Percentiles rank a stretch among this genome's conserved stretches.
These are phyloP conservation scores for Gymnocephalus cernua DNA, from an alignment of 2,113 vertebrate species.

Conservation along the genomic window DNA sequence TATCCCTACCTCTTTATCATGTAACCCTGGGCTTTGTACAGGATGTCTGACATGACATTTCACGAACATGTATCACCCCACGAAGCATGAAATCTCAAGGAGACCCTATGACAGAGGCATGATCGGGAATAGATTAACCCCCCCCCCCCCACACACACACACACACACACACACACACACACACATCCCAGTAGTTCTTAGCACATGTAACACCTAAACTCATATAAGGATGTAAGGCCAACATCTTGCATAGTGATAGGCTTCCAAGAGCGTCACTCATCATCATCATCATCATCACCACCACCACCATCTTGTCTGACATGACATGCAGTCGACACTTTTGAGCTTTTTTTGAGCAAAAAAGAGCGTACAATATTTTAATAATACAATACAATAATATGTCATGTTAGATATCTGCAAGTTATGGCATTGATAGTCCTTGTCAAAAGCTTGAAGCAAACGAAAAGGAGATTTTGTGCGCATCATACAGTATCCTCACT, in stretches of 20 bases:
- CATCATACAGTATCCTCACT: constrained; percentile 18
- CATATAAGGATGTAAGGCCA: constrained; percentile 49
- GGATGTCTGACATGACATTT: constrained; percentile 56
- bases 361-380: neutral
- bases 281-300: constrained; percentile 2
- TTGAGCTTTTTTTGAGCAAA: constrained; percentile 11
- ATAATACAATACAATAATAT: neutral
- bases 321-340: neutral
- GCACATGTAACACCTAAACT: constrained; percentile 17
- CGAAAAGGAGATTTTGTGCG: neutral
- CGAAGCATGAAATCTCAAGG: constrained; percentile 57
- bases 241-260: constrained; percentile 54
- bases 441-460: neutral
- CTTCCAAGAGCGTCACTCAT: neutral
- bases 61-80: constrained; percentile 37
- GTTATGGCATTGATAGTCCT: neutral
- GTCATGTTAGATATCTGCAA: neutral
- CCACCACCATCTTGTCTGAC: neutral
- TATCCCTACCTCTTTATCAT: neutral
- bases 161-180: too few relatives aligned
- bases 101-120: constrained; percentile 64
- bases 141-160: too few relatives aligned
- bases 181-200: constrained; percentile 13
- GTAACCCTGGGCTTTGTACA: constrained; percentile 23
- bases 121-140: constrained; percentile 59